These are phyloP conservation scores for Ips typographus DNA, from an alignment of 1,140 invertebrate genomes.

Conservation along the genomic window DNA sequence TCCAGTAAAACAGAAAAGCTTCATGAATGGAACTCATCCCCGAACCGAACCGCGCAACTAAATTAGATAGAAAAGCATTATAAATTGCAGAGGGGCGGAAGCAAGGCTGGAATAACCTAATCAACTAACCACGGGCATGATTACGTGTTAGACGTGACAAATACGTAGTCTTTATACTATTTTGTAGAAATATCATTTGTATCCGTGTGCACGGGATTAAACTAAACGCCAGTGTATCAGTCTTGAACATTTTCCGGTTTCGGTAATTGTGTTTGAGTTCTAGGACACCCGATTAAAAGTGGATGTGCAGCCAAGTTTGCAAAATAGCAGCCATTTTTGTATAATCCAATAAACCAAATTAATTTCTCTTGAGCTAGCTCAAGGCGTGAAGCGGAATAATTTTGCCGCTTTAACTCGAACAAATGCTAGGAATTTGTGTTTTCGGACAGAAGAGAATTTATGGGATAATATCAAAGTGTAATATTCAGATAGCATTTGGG, in stretches of 20 bases:
- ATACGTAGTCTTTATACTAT: conserved; percentile 34
- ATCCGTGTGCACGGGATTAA: not conserved
- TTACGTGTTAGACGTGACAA: conserved; percentile 46
- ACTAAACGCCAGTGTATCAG: not conserved
- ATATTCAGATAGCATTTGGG: conserved; percentile 37
- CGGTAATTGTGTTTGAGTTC: too few relatives aligned
- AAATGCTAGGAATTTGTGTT: conserved; percentile 31
- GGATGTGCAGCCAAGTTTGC: not conserved
- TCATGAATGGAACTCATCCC: conserved; percentile 42
- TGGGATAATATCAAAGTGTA: conserved; percentile 39
- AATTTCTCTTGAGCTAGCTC: conserved; percentile 11
- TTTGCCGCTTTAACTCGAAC: conserved; percentile 15
- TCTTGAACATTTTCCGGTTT: too few relatives aligned
- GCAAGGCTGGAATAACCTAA: conserved; percentile 46
- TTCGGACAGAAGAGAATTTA: conserved; percentile 32
- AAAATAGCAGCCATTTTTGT: conserved; percentile 5
- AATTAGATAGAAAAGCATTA: conserved; percentile 47
- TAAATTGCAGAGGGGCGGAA: conserved; percentile 44
- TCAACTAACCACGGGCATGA: conserved; percentile 46
- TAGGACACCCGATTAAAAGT: not conserved
- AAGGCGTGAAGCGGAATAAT: conserved; percentile 20
- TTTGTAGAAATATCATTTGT: conserved; percentile 9
- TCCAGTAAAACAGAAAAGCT: conserved; percentile 43
- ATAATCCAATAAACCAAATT: conserved; percentile 18
- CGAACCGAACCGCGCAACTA: conserved; percentile 38